Evolutionary conservation across 2,797 vertebrate genomes (phyloP), one percentile per base, ranked within the genome.

Genomic region (Dicrostonyx torquatus): DNA sequence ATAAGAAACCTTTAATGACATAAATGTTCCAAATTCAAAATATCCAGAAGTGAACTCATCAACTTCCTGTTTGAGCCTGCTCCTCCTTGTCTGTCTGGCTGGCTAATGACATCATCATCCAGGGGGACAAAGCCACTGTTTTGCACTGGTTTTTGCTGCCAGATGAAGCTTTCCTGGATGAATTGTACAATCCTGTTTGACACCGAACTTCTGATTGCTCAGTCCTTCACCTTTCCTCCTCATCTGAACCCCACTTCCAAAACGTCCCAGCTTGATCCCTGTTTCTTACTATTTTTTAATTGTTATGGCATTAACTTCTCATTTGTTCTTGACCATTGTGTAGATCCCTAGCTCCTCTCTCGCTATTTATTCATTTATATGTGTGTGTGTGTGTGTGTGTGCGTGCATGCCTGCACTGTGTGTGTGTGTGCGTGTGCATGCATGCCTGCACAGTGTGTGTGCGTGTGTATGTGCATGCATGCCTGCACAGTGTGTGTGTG

Each of bases 11-110:
- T 95, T 80, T 77, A 64, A 93, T 97, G 97, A 96, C 95, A 93
- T 97, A 85, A 96, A 89, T 95, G 91, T 96, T 97, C 96, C 97
- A 95, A 83, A 93, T 96, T 96, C 93, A 96, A 93, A 96, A 96
- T 96, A 93, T 94, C 96, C 95, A 94, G 85, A 92, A 96, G 90
- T 96, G 97, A 96, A 90, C 95, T 96, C 96, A 95, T 89, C 96
- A 31, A 55, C 95, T 97, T 96, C 94, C 96, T 95, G 78, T 94
- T 89, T 29, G 70, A 79, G 91, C 70, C 89, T 34, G 26, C 78
- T 77, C 85, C 53, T 89, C 75, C 0, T 1, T 29, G 83, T 91
- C 58, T 96, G 78, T 73, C 92, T 80, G 62, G 79, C 66, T 89
- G 87, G 79, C 50, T 80, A 37, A 62, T 95, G 94, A 94, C 37